A percentile compares a stretch with the other conserved stretches of the same genome.
These are phyloP conservation scores for Hemitrygon akajei DNA, from an alignment of 2,797 vertebrate genomes.

Conservation along the genomic window DNA sequence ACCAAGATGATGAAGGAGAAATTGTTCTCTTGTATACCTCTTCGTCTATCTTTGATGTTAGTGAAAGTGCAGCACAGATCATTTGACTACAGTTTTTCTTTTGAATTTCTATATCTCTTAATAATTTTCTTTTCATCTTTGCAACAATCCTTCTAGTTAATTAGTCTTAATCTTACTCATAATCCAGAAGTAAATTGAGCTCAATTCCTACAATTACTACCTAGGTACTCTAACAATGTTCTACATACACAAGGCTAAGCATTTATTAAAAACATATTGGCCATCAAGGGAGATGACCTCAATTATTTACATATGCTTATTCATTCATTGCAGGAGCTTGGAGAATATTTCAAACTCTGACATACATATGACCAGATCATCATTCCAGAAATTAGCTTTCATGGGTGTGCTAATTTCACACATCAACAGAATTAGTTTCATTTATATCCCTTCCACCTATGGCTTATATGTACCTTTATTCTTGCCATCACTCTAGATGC, in stretches of 20 bases:
- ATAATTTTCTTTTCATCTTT: not conserved
- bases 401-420: not conserved
- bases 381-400: not conserved
- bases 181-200: not conserved
- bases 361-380: not conserved
- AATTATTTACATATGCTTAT: not conserved
- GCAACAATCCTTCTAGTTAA: not conserved
- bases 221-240: not conserved
- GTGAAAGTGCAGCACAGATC: not conserved
- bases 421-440: not conserved
- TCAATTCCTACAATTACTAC: not conserved
- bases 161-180: not conserved
- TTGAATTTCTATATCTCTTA: not conserved
- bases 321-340: not conserved
- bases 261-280: not conserved
- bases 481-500: not conserved
- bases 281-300: not conserved
- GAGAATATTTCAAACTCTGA: not conserved
- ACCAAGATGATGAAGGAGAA: not conserved
- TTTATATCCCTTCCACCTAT: not conserved
- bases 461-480: constrained; percentile 1
- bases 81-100: constrained; percentile 28
- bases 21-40: not conserved
- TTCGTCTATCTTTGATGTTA: constrained; percentile 4
- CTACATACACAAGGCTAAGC: not conserved